Percentiles rank a stretch among this genome's conserved stretches.
Evolutionary conservation across 1,140 invertebrate species (phyloP).

Genomic region (Rhynchophorus ferrugineus): DNA sequence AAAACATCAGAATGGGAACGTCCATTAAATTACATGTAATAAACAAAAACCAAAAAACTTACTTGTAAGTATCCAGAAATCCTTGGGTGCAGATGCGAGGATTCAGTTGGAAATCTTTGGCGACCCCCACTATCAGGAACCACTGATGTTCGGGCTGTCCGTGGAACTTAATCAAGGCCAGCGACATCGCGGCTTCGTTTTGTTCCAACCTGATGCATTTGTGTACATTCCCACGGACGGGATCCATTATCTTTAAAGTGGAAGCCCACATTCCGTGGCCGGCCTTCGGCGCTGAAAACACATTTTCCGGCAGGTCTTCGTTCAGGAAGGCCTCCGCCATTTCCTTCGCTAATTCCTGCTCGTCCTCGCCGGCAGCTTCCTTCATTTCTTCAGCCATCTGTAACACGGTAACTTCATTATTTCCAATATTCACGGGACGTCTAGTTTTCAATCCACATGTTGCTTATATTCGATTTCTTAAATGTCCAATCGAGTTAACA

Average conservation of each 20-base stretch:
- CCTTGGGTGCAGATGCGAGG: constrained; percentile 73
- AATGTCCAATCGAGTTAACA: not conserved
- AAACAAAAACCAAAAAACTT: too few species aligned
- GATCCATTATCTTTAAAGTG: constrained; percentile 83
- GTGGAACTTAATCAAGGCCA: constrained; percentile 59
- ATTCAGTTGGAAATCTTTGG: constrained; percentile 84
- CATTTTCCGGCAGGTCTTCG: constrained; percentile 86
- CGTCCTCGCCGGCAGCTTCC: constrained; percentile 90
- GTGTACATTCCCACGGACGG: constrained; percentile 69
- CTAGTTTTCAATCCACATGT: not conserved
- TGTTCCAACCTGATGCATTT: constrained; percentile 82
- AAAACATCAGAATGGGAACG: constrained; percentile 6
- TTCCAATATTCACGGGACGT: too few species aligned
- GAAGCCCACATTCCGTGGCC: constrained; percentile 97
- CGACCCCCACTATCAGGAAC: constrained; percentile 80
- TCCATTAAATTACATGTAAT: not conserved
- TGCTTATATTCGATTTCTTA: not conserved
- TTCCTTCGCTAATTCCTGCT: constrained; percentile 89
- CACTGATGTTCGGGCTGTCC: constrained; percentile 57
- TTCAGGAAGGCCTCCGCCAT: constrained; percentile 95
- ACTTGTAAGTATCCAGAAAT: constrained; percentile 78
- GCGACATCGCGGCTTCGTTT: constrained; percentile 85
- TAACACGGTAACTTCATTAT: too few species aligned
- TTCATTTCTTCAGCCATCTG: constrained; percentile 88
- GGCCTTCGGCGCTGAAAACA: constrained; percentile 94